Base-by-base conservation (phyloP, 2,888 invertebrate genomes). In the Troides aeacus region DNA sequence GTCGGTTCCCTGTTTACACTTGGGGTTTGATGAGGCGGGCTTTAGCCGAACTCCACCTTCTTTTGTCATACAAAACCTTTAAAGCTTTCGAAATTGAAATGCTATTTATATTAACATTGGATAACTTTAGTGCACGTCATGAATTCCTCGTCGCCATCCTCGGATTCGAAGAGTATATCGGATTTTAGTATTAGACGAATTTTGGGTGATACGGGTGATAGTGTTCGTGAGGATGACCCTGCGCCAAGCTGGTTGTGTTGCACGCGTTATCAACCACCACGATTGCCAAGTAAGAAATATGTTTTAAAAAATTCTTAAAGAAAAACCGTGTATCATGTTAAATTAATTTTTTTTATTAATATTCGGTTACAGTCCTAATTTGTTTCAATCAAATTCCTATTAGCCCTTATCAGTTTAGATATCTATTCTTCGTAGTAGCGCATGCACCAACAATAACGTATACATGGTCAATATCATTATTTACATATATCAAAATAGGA, bases 201-300 rank as follows among this genome's bases (percentile, higher is more conserved):
- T 77, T 83, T 95, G 75, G 93, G 93, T 76, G 89, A 87, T 72
- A 93, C 93, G 24, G 86, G 78, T 21, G 80, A 74, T 61, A 79
- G 71, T 66, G 76, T 76, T 61, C 78, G 77, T 17, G 78, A 81
- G 30, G 64, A 15, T 71, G 72, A 71, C 71, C 67, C 23, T 81
- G 81, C 77, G 36, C 90, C 92, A 42, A 90, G 93, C 65, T 96
- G 96, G 96, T 83, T 96, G 74, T 94, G 94, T 74, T 96, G 95
- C 77, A 96, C 96, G 5, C 91, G 96, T 72, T 96, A 96, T 78
- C 94, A 94, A 74, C 96, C 96, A 1, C 96, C 96, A 0, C 95
- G 94, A 78, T 82, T 96, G 63, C 95, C 95, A 78, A 93, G 96
- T 94, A 93, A 94, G 94, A 86, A 30, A 7, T 23, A 4, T n/a